phyloP scores from a whole-genome alignment of 2,797 vertebrate species.

The Petrocephalus sullivani region DNA sequence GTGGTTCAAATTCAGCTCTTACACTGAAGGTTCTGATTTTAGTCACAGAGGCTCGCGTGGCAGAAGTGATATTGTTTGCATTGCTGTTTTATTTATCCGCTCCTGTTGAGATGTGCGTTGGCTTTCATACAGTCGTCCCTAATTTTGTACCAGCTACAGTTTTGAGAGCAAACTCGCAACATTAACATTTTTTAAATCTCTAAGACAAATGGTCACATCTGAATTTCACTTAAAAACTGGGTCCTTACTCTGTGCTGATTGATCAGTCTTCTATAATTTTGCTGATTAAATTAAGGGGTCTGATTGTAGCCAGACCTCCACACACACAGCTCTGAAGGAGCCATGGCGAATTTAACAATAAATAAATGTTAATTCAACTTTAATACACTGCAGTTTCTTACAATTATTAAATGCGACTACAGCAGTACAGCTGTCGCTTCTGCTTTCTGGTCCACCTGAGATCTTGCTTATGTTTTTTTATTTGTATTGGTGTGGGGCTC shows the following conservation, averaged over 20 bases:
- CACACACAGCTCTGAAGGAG: not conserved
- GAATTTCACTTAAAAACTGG: not conserved
- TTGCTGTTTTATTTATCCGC: not conserved
- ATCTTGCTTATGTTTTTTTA: not conserved
- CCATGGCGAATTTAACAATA: not conserved
- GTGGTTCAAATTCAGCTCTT: not conserved
- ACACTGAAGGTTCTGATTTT: not conserved
- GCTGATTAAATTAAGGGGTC: not conserved
- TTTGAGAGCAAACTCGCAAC: not conserved
- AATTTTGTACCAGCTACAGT: not conserved
- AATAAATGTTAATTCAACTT: not conserved
- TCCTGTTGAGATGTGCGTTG: not conserved
- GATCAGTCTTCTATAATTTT: not conserved
- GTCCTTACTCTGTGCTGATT: too few species aligned
- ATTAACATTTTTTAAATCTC: not conserved
- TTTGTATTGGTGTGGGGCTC: not conserved
- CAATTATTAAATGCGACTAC: not conserved
- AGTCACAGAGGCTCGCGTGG: not conserved
- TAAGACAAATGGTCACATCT: not conserved
- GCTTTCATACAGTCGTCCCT: not conserved
- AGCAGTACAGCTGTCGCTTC: not conserved
- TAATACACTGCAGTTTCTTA: not conserved
- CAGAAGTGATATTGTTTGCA: not conserved
- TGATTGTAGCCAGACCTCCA: not conserved
- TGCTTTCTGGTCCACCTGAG: not conserved